A percentile compares a stretch with the other conserved stretches of the same genome.
These are phyloP conservation scores for Pegoplata infirma DNA, from an alignment of 2,888 invertebrate genomes.

Conservation along the genomic window DNA sequence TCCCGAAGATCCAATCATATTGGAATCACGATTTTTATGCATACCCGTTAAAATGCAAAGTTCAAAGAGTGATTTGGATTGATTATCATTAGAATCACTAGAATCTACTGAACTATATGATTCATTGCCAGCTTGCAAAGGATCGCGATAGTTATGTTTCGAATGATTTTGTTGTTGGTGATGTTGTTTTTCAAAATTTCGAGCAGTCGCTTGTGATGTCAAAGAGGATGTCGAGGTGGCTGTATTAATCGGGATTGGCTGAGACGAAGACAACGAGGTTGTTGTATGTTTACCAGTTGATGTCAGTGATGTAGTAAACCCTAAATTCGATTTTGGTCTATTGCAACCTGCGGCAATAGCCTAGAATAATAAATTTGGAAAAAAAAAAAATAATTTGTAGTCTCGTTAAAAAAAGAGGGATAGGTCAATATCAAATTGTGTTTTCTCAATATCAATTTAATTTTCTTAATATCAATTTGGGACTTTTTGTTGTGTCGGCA, in stretches of 20 bases:
- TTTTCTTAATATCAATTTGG: no score
- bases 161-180: constrained; percentile 19
- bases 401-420: no score
- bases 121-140: constrained; percentile 68
- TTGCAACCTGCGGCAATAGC: constrained; percentile 78
- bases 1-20: constrained; percentile 38
- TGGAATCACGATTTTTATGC: constrained; percentile 78
- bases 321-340: constrained; percentile 77
- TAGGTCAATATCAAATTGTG: no score
- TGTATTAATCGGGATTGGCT: constrained; percentile 74
- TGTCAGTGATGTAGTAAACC: constrained; percentile 70
- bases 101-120: constrained; percentile 78
- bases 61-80: constrained; percentile 81
- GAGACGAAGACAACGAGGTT: constrained; percentile 73
- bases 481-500: no score
- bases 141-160: constrained; percentile 38
- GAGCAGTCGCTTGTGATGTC: constrained; percentile 68
- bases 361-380: constrained; percentile 64
- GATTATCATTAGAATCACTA: constrained; percentile 81
- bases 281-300: constrained; percentile 71
- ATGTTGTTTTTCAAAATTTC: constrained; percentile 63
- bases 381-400: no score
- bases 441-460: no score
- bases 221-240: constrained; percentile 73
- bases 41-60: constrained; percentile 89